A percentile compares a stretch with the other conserved stretches of the same genome.
Conservation (phyloP, 35 echinoderm and acorn worm species). For the Strongylocentrotus purpuratus region DNA sequence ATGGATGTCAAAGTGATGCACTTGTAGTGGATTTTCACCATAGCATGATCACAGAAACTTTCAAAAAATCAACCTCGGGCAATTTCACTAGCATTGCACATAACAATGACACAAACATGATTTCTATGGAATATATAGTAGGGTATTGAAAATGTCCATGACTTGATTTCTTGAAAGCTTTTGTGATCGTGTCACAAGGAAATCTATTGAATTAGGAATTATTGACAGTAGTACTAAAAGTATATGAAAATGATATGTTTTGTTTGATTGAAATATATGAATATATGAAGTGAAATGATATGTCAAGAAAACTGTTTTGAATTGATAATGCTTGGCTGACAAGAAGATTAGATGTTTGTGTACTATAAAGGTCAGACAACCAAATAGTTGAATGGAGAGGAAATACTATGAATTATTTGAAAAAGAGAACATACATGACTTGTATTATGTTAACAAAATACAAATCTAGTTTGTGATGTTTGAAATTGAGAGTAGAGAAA, state of each 20-base stretch:
- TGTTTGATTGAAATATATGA: neutral
- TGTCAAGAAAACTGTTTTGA: neutral
- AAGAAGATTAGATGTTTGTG: neutral
- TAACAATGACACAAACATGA: too few species aligned
- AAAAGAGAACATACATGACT: neutral
- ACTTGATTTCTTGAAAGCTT: too few species aligned
- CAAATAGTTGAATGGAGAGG: neutral
- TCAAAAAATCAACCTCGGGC: too few species aligned
- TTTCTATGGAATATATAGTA: too few species aligned
- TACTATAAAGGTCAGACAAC: neutral
- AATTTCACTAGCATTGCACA: too few species aligned
- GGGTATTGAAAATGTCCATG: too few species aligned
- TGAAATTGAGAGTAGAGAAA: neutral
- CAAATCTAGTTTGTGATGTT: neutral
- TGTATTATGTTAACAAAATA: neutral
- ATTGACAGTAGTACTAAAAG: neutral
- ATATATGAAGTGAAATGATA: neutral
- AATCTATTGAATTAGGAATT: neutral
- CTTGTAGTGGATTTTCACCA: neutral
- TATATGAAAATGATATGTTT: neutral
- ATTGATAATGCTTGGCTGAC: neutral
- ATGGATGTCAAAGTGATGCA: neutral
- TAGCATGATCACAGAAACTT: neutral
- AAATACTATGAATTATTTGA: too few species aligned
- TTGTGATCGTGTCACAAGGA: too few species aligned